Evolutionary conservation across 2,888 invertebrate genomes (phyloP).

Genomic region (Nemapogon koenigi): DNA sequence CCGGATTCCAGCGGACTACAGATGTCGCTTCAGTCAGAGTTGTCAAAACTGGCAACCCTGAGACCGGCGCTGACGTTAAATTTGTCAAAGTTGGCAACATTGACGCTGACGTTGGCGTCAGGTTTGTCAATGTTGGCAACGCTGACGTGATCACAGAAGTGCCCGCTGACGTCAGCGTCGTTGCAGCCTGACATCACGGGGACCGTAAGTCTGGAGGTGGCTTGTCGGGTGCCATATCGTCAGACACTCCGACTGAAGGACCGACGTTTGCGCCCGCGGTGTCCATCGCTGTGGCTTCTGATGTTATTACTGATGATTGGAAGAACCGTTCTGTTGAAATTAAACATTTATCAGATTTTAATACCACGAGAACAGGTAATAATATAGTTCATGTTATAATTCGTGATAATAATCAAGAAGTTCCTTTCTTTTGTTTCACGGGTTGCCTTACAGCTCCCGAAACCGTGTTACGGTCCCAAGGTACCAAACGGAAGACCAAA

Average conservation of each 20-base stretch:
- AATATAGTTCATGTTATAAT: too few relatives aligned
- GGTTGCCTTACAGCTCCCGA: too few relatives aligned
- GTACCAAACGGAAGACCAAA: too few relatives aligned
- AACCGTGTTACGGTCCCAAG: too few relatives aligned
- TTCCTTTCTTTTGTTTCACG: too few relatives aligned
- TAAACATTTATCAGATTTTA: too few relatives aligned
- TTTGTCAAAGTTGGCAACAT: not conserved
- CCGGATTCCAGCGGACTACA: conserved; percentile 50
- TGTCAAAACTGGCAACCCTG: not conserved
- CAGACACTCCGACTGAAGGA: conserved; percentile 30
- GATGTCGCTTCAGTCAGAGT: not conserved
- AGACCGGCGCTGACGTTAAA: not conserved
- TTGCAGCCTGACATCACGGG: conserved; percentile 38
- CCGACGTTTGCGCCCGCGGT: conserved; percentile 38
- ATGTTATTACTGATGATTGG: conserved; percentile 65
- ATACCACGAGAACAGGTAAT: too few relatives aligned
- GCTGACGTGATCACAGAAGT: conserved; percentile 1
- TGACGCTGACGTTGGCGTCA: not conserved
- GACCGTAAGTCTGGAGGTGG: conserved; percentile 50
- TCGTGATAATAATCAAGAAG: too few relatives aligned
- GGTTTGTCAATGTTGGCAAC: conserved; percentile 12
- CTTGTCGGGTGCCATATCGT: conserved; percentile 53
- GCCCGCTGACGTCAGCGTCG: conserved; percentile 17
- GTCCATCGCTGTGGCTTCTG: conserved; percentile 64
- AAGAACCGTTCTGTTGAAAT: conserved; percentile 73